Evolutionary conservation across 1,140 invertebrate genomes (phyloP), one percentile per base, ranked within the genome.

Genomic region (Brachionus plicatilis): DNA sequence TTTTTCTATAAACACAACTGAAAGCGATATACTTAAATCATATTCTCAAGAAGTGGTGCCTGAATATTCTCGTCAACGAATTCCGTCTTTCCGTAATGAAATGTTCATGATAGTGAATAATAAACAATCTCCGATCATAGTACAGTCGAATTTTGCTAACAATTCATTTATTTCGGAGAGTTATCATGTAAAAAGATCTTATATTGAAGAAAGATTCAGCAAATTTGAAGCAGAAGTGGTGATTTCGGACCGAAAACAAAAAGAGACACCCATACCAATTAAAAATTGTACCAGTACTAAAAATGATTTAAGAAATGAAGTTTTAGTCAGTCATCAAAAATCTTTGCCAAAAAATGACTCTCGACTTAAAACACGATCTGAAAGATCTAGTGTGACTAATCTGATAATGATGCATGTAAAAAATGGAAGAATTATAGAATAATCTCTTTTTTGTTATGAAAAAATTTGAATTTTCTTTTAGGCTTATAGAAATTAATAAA

Each of bases 1-100:
- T 29, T 82, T 82, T 82, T 29, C 79, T 12, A 76, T 76, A 50
- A 76, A 76, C 27, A 76, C 72, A 20, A 41, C 68, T 43, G 68
- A 9, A 9, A 43, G 41, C 8, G 68, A 72, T 72, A 68, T 68
- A 14, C n/a, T 72, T n/a, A 72, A 43, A 43, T 41, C 33, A n/a
- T 72, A 17, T 24, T n/a, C 37, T 20, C n/a, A 20, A 20, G 68
- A 72, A 41, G 1, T 17, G 17, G 17, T 41, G 17, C 33, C 33
- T 43, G 12, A 72, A 7, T 11, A 72, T 43, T 43, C 41, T 17
- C 29, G 68, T 41, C n/a, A 41, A 43, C 17, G 68, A 72, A 72
- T 72, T 41, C 68, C 68, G 33, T 72, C 68, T 41, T 72, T 7
- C 9, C 29, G 68, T 6, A 72, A 72, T 72, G 68, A 72, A 72